Conservation (phyloP, 2,888 invertebrate species). For the Parnassius apollo region DNA sequence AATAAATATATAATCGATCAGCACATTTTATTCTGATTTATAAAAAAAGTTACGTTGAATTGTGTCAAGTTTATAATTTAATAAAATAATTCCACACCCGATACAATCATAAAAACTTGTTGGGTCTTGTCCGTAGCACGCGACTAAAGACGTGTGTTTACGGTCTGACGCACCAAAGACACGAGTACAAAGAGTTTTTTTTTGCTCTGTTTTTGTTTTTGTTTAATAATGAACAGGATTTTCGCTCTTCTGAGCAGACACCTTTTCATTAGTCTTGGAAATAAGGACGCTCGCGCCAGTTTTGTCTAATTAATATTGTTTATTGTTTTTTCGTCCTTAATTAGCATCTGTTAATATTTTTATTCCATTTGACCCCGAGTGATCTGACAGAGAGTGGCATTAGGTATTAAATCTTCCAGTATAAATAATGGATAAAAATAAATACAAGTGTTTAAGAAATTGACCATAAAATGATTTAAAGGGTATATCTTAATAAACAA, state of each 20-base stretch:
- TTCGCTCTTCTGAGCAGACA: constrained; percentile 32
- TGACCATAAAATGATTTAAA: too few relatives aligned
- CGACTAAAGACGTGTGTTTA: constrained; percentile 29
- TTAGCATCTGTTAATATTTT: too few relatives aligned
- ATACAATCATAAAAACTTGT: constrained; percentile 19
- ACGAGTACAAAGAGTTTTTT: constrained; percentile 30
- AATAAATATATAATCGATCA: too few relatives aligned
- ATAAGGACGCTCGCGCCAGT: constrained; percentile 16
- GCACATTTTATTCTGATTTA: too few relatives aligned
- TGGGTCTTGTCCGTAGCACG: constrained; percentile 26
- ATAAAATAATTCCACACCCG: constrained; percentile 13
- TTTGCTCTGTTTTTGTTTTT: constrained; percentile 18
- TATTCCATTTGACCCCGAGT: too few relatives aligned
- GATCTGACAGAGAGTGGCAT: too few relatives aligned
- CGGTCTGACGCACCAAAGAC: constrained; percentile 30
- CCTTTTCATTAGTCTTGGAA: constrained; percentile 27
- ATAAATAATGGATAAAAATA: too few relatives aligned
- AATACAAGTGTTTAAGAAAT: too few relatives aligned
- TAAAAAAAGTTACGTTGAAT: too few relatives aligned
- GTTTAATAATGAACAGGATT: constrained; percentile 34
- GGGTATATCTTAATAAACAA: too few relatives aligned
- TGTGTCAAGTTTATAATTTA: not conserved
- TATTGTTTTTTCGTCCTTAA: too few relatives aligned
- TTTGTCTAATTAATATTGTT: not conserved
- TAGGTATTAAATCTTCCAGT: too few relatives aligned